Base-by-base conservation (phyloP, 2,113 vertebrate genomes). In the Xiphophorus maculatus region DNA sequence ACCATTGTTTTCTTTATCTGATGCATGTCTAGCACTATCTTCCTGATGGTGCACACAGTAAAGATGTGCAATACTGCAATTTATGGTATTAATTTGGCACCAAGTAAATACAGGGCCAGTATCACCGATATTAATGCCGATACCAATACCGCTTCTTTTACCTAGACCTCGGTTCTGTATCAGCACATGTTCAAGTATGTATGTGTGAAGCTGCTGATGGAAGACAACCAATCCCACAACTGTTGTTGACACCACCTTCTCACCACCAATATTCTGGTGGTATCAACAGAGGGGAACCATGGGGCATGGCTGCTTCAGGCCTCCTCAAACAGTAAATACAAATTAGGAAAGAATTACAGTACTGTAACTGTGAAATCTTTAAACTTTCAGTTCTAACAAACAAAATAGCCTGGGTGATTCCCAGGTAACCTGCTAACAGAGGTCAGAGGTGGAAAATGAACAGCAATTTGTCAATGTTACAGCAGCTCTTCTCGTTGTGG, bases 401-500 rank as follows among this genome's bases (percentile, higher is more conserved):
- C 44, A 48, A 48, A 48, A 48, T 48, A 48, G 44, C 17, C 5
- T 48, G 44, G 44, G 44, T 48, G 14, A 48, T 19, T 48, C 14
- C 44, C 17, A 19, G 17, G 17, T 48, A 48, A 48, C 14, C 44
- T 48, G 17, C 15, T 48, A 48, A 48, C 19, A 48, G 44, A 58
- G 51, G 25, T 58, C 51, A 58, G 51, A 58, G 51, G 22, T 58
- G 19, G 51, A 58, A 58, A 58, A 48, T 48, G 17, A 19, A 17
- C 22, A 58, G 2, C 51, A 58, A n/a, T 25, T 58, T n/a, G 51
- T 25, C 2, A 6, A 9, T 10, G 22, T 58, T n/a, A 15, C 17
- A 25, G 28, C 70, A 33, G 69, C 42, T n/a, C 65, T 35, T 66
- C 63, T 30, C 64, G 63, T 77, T 75, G 69, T 79, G 69, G 79